Conservation (phyloP, 2,113 vertebrate genomes). For the Rutilus rutilus region DNA sequence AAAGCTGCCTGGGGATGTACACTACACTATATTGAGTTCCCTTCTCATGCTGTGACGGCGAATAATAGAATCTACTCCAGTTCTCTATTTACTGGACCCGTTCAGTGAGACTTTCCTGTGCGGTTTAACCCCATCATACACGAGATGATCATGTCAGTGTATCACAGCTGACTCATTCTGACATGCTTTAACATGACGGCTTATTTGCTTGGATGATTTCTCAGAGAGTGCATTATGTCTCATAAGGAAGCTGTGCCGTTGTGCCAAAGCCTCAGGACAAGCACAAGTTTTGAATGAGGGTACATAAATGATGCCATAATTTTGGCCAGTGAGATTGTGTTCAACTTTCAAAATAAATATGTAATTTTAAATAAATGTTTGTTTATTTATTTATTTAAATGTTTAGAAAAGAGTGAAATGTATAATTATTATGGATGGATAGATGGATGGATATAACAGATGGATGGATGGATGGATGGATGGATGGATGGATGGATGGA, state of each 20-base stretch:
- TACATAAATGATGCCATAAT: neutral
- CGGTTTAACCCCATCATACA: neutral
- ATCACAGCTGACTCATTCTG: neutral
- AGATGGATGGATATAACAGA: too few relatives aligned
- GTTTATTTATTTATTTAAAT: too few relatives aligned
- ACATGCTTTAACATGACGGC: neutral
- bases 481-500: too few relatives aligned
- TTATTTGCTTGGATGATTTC: neutral
- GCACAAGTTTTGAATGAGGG: neutral
- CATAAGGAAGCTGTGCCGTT: neutral
- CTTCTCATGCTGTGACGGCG: neutral
- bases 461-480: too few relatives aligned
- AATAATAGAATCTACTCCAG: neutral
- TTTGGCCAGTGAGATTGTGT: neutral
- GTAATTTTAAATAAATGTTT: neutral
- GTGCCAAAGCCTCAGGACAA: neutral
- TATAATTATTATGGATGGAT: too few relatives aligned
- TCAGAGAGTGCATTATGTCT: neutral
- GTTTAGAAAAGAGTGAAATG: too few relatives aligned
- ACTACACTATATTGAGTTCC: constrained; percentile 45
- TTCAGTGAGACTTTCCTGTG: neutral
- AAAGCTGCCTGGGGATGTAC: constrained; percentile 43
- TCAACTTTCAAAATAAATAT: neutral
- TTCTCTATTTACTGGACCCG: neutral
- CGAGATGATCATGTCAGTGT: neutral